A percentile compares a stretch with the other conserved stretches of the same genome.
Conservation (phyloP, 1,140 invertebrate species). For the Plectrocnemia conspersa region DNA sequence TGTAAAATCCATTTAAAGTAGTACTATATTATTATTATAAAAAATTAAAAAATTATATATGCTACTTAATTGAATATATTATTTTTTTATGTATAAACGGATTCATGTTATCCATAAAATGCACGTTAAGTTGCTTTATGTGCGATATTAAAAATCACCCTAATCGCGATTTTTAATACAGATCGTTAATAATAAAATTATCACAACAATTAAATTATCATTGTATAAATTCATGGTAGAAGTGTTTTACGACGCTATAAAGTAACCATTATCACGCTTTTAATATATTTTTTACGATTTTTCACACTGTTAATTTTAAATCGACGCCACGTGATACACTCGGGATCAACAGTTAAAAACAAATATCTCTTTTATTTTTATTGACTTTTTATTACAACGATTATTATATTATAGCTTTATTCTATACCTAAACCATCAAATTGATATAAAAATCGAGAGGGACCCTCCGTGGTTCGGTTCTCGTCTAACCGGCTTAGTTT, state of each 20-base stretch:
- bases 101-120: too few relatives aligned
- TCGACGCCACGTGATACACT: constrained; percentile 16
- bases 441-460: too few relatives aligned
- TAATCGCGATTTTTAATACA: too few relatives aligned
- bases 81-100: too few relatives aligned
- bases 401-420: constrained; percentile 8
- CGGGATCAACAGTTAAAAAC: constrained; percentile 13
- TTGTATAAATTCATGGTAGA: constrained; percentile 1
- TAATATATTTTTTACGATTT: constrained; percentile 21
- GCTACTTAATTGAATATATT: too few relatives aligned
- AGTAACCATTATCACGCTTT: constrained; percentile 15
- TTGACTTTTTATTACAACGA: too few relatives aligned
- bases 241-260: constrained; percentile 19
- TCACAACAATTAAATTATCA: constrained; percentile 18
- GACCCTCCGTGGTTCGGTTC: constrained; percentile 20
- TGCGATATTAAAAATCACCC: too few relatives aligned
- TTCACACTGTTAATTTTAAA: constrained; percentile 19
- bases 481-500: constrained; percentile 9
- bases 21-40: too few relatives aligned
- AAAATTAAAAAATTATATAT: too few relatives aligned
- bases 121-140: too few relatives aligned
- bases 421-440: constrained; percentile 15
- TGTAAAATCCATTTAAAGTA: too few relatives aligned
- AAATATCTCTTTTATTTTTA: constrained; percentile 17
- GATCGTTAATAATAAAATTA: too few relatives aligned